Conservation (phyloP, 2,888 invertebrate genomes). For the Sceliomorpha sp. region DNA sequence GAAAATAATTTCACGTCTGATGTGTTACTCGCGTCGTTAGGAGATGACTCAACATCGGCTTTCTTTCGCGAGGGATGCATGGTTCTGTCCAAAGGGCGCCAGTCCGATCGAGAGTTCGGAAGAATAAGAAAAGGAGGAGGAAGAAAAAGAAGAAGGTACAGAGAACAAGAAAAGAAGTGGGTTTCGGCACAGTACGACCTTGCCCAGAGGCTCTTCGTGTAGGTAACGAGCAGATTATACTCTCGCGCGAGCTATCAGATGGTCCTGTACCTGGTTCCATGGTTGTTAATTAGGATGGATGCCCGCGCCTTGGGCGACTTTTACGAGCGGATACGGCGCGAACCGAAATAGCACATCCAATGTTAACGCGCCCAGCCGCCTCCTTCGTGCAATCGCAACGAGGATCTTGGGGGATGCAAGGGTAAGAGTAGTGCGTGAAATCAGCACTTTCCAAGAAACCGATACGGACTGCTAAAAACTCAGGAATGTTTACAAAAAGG, state of each 20-base stretch:
- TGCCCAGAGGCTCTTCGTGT: constrained; percentile 71
- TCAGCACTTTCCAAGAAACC: constrained; percentile 11
- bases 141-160: constrained; percentile 9
- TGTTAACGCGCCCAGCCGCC: constrained; percentile 64
- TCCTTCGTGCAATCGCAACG: constrained; percentile 69
- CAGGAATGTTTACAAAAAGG: no score
- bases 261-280: constrained; percentile 75
- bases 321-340: constrained; percentile 77
- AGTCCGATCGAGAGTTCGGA: neutral
- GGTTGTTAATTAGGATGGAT: constrained; percentile 80
- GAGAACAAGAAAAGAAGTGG: constrained; percentile 13
- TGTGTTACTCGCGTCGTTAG: neutral
- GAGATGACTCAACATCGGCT: neutral
- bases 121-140: neutral
- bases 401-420: constrained; percentile 60
- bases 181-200: constrained; percentile 22
- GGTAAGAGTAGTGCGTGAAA: constrained; percentile 3
- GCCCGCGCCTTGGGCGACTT: constrained; percentile 79
- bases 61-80: constrained; percentile 1
- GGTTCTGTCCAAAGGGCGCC: constrained; percentile 12
- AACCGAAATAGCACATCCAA: constrained; percentile 74
- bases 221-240: constrained; percentile 79
- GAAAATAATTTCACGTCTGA: neutral
- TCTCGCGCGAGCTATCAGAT: constrained; percentile 74
- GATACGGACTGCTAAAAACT: no score